phyloP scores from a whole-genome alignment of 2,113 vertebrate species.

The Rhinoptilus africanus region DNA sequence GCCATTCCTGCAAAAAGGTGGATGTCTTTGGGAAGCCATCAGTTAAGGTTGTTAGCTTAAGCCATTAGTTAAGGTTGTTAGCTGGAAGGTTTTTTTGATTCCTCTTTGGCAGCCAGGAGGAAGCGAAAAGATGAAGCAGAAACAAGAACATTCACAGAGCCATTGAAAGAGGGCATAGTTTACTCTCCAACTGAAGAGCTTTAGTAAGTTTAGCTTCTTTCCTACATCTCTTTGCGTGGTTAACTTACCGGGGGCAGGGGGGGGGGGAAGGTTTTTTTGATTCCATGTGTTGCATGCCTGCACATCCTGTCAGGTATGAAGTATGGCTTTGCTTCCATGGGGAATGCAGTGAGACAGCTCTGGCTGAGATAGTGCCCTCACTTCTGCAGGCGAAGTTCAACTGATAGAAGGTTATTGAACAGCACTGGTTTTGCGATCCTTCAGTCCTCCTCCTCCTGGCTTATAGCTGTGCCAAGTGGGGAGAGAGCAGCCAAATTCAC shows the following conservation, averaged over 20 bases:
- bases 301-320: background rate
- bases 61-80: too few relatives aligned
- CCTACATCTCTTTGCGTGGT: background rate
- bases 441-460: background rate
- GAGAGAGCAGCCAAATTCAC: background rate
- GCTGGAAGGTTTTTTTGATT: too few relatives aligned
- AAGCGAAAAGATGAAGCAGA: background rate
- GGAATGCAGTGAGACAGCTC: background rate
- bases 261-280: background rate
- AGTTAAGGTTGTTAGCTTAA: background rate
- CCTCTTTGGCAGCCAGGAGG: too few relatives aligned
- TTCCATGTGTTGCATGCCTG: background rate
- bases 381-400: background rate
- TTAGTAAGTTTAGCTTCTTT: background rate
- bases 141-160: background rate
- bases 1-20: background rate
- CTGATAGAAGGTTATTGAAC: background rate
- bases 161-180: background rate
- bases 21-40: background rate
- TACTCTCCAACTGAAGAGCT: background rate
- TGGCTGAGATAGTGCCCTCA: background rate
- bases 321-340: background rate
- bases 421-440: background rate
- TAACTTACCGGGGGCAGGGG: background rate
- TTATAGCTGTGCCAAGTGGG: background rate